Evolutionary conservation across 2,888 invertebrate species (phyloP).

Genomic region (Cataglyphis rosenhaueri): DNA sequence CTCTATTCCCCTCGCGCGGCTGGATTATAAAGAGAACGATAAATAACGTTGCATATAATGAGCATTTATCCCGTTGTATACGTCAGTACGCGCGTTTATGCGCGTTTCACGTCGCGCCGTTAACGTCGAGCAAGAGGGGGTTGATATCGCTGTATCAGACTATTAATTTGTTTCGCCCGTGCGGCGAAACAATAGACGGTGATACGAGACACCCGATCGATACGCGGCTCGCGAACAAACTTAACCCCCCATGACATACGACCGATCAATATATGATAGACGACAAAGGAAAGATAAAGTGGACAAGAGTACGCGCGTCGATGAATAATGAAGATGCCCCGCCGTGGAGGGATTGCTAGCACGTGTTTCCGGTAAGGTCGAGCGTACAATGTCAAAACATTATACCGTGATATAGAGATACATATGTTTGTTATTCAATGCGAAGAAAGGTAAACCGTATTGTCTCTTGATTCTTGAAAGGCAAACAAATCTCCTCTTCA

Average conservation of each 20-base stretch:
- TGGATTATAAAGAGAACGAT: slow-evolving; percentile 44
- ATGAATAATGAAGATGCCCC: slow-evolving; percentile 68
- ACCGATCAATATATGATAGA: slow-evolving; percentile 65
- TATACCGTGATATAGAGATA: slow-evolving; percentile 38
- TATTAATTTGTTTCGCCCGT: slow-evolving; percentile 53
- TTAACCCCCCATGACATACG: slow-evolving; percentile 46
- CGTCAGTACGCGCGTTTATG: not conserved
- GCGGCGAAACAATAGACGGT: slow-evolving; percentile 43
- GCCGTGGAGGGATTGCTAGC: slow-evolving; percentile 25
- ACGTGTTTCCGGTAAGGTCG: slow-evolving; percentile 55
- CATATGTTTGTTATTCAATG: not conserved
- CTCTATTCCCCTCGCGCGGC: not conserved
- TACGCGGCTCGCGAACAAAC: slow-evolving; percentile 43
- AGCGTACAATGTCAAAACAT: slow-evolving; percentile 47
- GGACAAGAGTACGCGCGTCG: slow-evolving; percentile 60
- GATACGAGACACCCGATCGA: slow-evolving; percentile 45
- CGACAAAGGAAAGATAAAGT: slow-evolving; percentile 63
- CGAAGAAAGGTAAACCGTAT: not conserved
- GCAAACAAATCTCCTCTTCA: slow-evolving; percentile 9
- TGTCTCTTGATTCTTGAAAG: not conserved
- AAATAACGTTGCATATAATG: slow-evolving; percentile 46
- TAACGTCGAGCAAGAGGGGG: not conserved
- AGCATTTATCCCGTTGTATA: slow-evolving; percentile 6
- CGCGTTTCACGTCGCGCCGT: slow-evolving; percentile 18
- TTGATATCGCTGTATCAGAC: slow-evolving; percentile 30